These are phyloP conservation scores for Platysternon megacephalum DNA, from an alignment of 2,113 vertebrate genomes.

Conservation along the genomic window DNA sequence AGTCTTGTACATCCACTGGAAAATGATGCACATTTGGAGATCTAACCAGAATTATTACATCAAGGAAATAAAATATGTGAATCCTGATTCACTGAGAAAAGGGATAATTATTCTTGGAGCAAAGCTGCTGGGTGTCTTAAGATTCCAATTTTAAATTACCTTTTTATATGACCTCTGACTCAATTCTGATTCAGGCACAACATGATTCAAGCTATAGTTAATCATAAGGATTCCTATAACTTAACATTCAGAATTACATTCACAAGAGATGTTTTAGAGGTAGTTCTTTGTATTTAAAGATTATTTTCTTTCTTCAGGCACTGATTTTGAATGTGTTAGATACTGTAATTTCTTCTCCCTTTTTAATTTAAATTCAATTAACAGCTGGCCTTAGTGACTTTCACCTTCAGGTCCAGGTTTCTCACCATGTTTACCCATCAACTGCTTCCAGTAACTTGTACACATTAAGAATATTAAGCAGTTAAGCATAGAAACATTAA, in stretches of 20 bases:
- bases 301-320: neutral
- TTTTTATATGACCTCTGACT: neutral
- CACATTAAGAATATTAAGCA: conserved; percentile 69
- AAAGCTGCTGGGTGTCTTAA: neutral
- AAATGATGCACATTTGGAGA: neutral
- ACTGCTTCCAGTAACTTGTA: conserved; percentile 57
- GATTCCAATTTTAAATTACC: neutral
- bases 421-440: conserved; percentile 59
- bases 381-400: conserved; percentile 53
- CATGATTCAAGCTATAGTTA: neutral
- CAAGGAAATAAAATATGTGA: neutral
- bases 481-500: conserved; percentile 71
- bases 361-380: conserved; percentile 75
- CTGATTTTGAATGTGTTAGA: conserved; percentile 36
- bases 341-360: conserved; percentile 63
- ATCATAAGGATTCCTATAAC: neutral
- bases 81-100: neutral
- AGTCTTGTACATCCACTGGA: neutral
- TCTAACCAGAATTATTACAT: neutral
- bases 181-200: neutral
- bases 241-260: neutral
- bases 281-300: neutral
- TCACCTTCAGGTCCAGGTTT: conserved; percentile 42
- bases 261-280: neutral
- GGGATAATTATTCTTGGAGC: neutral